Evolutionary conservation across 2,113 vertebrate genomes (phyloP).

Genomic region (Phyllostomus discolor): DNA sequence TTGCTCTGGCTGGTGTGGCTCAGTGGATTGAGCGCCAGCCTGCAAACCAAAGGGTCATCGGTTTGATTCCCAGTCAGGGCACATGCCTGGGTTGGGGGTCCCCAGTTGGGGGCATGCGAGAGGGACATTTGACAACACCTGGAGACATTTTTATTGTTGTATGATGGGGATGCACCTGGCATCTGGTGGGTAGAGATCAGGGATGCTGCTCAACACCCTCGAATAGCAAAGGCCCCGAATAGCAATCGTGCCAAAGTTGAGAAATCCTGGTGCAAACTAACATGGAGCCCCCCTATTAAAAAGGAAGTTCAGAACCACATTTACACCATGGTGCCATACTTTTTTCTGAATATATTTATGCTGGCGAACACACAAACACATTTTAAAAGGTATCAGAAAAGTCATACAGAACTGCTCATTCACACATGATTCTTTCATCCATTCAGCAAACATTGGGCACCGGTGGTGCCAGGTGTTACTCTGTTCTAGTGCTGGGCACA

Average conservation of each 20-base stretch:
- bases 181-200: too few species aligned
- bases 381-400: neutral
- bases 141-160: too few species aligned
- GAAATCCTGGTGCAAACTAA: neutral
- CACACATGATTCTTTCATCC: neutral
- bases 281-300: neutral
- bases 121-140: too few species aligned
- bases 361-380: neutral
- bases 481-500: neutral
- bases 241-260: neutral
- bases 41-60: too few species aligned
- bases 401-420: neutral
- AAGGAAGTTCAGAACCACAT: neutral
- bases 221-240: neutral
- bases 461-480: neutral
- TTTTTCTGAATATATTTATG: neutral
- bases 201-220: too few species aligned
- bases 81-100: too few species aligned
- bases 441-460: neutral
- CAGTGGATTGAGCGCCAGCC: too few species aligned
- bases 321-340: neutral
- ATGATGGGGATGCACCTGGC: too few species aligned
- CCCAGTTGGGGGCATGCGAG: too few species aligned
- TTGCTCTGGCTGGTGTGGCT: too few species aligned
- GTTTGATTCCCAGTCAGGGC: too few species aligned